These are phyloP conservation scores for Penaeus chinensis DNA, from an alignment of 1,140 invertebrate species.

Conservation along the genomic window DNA sequence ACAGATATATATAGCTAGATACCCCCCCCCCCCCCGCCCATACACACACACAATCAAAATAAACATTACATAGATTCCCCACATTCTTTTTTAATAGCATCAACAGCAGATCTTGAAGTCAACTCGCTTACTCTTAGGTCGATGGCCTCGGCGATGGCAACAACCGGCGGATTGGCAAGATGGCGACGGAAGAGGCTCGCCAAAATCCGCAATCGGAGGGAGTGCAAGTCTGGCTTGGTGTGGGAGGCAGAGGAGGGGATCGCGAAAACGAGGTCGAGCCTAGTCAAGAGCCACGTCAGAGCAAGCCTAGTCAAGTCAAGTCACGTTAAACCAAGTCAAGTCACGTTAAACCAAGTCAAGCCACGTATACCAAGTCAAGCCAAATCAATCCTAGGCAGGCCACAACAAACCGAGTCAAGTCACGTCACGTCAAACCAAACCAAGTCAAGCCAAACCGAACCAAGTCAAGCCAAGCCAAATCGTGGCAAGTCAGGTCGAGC, in stretches of 20 bases:
- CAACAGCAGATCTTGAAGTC: too few relatives aligned
- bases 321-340: not conserved
- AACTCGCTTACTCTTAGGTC: too few relatives aligned
- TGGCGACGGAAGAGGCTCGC: too few relatives aligned
- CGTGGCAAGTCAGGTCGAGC: not conserved
- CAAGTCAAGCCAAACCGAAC: not conserved
- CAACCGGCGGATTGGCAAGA: too few relatives aligned
- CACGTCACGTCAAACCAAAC: not conserved
- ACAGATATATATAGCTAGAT: not conserved
- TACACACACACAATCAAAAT: too few relatives aligned
- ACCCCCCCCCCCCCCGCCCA: not conserved
- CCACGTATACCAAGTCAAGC: not conserved
- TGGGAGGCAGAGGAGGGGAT: not conserved
- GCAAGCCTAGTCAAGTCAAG: not conserved
- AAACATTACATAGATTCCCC: too few relatives aligned
- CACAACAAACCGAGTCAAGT: not conserved
- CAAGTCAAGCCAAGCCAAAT: slow-evolving; percentile 2
- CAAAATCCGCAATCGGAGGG: not conserved
- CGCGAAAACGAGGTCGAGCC: not conserved
- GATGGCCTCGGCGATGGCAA: too few relatives aligned
- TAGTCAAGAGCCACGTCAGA: not conserved
- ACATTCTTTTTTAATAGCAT: too few relatives aligned
- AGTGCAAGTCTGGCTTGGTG: not conserved
- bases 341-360: not conserved
- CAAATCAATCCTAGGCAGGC: not conserved